Conservation (phyloP, 2,113 vertebrate genomes). For the Condylura cristata region DNA sequence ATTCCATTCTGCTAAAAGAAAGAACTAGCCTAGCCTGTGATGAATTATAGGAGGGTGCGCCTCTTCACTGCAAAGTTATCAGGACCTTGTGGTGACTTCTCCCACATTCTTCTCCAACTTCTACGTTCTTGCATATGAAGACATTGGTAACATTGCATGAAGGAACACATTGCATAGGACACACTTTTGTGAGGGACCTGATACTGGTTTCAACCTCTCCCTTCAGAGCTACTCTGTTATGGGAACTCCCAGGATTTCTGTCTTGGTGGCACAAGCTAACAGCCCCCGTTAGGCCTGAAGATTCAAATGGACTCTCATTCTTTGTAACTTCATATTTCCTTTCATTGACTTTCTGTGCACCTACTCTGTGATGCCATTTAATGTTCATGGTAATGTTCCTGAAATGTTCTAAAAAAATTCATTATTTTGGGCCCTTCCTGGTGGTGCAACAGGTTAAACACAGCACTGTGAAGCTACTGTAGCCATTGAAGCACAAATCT, state of each 20-base stretch:
- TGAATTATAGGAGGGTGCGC: not conserved
- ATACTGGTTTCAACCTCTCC: not conserved
- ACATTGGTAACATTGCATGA: not conserved
- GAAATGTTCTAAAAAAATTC: not conserved
- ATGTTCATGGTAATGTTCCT: not conserved
- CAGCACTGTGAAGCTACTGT: too few relatives aligned
- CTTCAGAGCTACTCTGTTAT: not conserved
- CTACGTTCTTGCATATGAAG: not conserved
- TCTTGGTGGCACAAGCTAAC: rapidly evolving
- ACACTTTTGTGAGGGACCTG: not conserved
- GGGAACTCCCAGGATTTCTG: not conserved
- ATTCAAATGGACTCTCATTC: not conserved
- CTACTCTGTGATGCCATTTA: not conserved
- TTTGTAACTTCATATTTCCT: not conserved
- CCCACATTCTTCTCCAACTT: not conserved
- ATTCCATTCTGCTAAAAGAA: not conserved
- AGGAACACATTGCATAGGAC: not conserved
- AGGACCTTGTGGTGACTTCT: not conserved
- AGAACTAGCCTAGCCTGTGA: not conserved
- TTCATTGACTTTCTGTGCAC: not conserved
- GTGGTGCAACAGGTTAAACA: too few relatives aligned
- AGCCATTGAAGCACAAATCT: too few relatives aligned
- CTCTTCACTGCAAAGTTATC: not conserved
- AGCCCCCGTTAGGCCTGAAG: not conserved
- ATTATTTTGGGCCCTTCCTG: too few relatives aligned